A percentile compares a stretch with the other conserved stretches of the same genome.
phyloP scores from a whole-genome alignment of 2,797 vertebrate genomes.

The Argyrosomus regius region DNA sequence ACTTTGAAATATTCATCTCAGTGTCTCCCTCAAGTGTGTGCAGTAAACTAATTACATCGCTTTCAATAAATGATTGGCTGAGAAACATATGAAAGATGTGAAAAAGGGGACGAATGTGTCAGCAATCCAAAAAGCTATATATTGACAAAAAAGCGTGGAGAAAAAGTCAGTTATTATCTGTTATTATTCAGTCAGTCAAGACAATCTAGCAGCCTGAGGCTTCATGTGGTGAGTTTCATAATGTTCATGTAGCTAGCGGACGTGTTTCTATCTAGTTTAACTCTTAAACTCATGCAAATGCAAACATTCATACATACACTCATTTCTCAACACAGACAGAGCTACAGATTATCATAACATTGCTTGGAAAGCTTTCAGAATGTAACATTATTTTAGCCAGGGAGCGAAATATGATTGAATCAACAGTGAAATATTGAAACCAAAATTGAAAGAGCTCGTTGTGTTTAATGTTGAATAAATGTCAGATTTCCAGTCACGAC shows the following conservation, averaged over 20 bases:
- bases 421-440: not conserved
- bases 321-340: not conserved
- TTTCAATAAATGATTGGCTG: slow-evolving; percentile 26
- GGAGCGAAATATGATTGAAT: not conserved
- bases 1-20: slow-evolving; percentile 28
- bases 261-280: not conserved
- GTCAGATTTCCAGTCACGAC: not conserved
- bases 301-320: not conserved
- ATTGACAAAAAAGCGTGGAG: slow-evolving; percentile 13
- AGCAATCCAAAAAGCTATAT: slow-evolving; percentile 11
- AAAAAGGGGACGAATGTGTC: slow-evolving; percentile 5
- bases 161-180: not conserved
- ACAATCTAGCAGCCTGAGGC: not conserved
- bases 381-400: not conserved
- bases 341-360: not conserved
- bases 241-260: no score
- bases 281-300: not conserved
- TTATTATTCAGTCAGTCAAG: not conserved
- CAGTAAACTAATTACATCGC: slow-evolving; percentile 26
- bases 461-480: not conserved
- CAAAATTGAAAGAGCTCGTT: not conserved
- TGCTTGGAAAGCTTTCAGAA: not conserved
- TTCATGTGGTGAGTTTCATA: no score
- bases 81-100: slow-evolving; percentile 20
- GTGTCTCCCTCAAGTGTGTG: not conserved